Evolutionary conservation across 2,113 vertebrate species (phyloP).

Genomic region (Choloepus hoffmanni): DNA sequence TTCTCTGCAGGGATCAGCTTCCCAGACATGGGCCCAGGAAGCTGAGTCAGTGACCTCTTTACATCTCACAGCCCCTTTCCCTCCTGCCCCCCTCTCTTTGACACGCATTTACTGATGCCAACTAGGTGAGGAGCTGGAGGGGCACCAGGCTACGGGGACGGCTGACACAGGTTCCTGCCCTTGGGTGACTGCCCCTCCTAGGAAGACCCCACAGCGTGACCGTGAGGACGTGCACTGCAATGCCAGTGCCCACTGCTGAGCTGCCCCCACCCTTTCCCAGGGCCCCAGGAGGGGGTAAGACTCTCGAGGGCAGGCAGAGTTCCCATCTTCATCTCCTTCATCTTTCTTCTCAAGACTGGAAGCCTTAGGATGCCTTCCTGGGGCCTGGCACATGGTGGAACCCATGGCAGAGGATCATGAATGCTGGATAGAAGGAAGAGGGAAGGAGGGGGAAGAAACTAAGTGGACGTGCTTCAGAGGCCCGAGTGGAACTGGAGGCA

Average conservation of each 20-base stretch:
- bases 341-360: neutral
- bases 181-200: neutral
- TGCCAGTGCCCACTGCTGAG: neutral
- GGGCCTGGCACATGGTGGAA: neutral
- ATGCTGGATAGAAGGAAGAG: neutral
- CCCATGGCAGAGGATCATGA: neutral
- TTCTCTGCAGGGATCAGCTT: neutral
- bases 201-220: neutral
- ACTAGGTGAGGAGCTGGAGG: neutral
- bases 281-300: neutral
- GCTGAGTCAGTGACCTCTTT: neutral
- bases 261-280: too few species aligned
- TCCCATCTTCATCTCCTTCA: neutral
- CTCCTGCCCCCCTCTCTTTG: neutral
- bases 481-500: neutral
- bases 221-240: too few species aligned
- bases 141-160: neutral
- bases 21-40: neutral
- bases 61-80: too few species aligned
- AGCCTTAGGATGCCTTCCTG: neutral
- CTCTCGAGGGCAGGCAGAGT: neutral
- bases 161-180: neutral
- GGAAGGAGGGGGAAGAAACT: fast-evolving
- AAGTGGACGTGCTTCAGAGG: neutral
- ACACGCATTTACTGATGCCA: neutral